Evolutionary conservation across 2,888 invertebrate species (phyloP).

Genomic region (Merodon equestris): DNA sequence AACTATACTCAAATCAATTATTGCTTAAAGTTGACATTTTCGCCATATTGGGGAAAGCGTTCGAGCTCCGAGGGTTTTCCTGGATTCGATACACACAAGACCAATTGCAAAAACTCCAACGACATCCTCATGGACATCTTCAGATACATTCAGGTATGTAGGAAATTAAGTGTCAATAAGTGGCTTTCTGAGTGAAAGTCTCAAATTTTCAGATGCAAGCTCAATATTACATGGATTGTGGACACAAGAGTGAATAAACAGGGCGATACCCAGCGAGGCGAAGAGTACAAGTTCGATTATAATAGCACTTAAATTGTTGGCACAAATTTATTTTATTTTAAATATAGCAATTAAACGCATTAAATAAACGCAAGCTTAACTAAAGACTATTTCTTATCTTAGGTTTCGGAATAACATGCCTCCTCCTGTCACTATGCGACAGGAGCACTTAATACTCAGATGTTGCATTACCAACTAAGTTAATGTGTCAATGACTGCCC

Average conservation of each 20-base stretch:
- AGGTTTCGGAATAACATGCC: too few relatives aligned
- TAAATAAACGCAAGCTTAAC: neutral
- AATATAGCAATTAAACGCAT: slow-evolving; percentile 9
- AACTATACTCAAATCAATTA: neutral
- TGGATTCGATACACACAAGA: slow-evolving; percentile 73
- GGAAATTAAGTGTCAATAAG: slow-evolving; percentile 3
- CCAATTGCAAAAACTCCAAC: slow-evolving; percentile 75
- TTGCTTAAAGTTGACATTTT: slow-evolving; percentile 73
- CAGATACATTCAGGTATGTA: slow-evolving; percentile 75
- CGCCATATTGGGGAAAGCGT: slow-evolving; percentile 76
- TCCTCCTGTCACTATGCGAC: too few relatives aligned
- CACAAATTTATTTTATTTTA: slow-evolving; percentile 6
- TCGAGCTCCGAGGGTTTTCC: slow-evolving; percentile 70
- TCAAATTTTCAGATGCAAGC: slow-evolving; percentile 73
- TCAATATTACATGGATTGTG: slow-evolving; percentile 75
- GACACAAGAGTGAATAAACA: slow-evolving; percentile 73
- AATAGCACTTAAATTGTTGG: slow-evolving; percentile 36
- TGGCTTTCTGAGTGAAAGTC: too few relatives aligned
- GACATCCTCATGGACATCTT: slow-evolving; percentile 77
- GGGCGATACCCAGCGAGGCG: neutral
- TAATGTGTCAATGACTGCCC: too few relatives aligned
- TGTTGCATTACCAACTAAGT: too few relatives aligned
- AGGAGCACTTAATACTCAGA: too few relatives aligned
- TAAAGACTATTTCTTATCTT: too few relatives aligned
- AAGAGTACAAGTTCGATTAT: neutral